Conservation (phyloP, 2,888 invertebrate genomes). For the Morpho deidamia region DNA sequence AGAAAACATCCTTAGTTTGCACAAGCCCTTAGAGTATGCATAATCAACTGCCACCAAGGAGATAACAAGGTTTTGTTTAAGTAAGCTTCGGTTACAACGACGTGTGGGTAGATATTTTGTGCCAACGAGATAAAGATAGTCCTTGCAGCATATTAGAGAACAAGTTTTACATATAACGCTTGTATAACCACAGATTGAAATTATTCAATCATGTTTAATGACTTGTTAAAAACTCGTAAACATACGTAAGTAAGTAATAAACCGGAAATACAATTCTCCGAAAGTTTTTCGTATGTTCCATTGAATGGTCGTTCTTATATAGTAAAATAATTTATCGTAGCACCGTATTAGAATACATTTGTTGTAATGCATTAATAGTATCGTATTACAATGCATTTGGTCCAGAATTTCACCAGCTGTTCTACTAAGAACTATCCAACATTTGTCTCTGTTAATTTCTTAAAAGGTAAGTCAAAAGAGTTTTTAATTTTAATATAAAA, state of each 20-base stretch:
- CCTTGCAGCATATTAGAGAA: background rate
- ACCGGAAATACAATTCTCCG: no score
- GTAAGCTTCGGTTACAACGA: slow-evolving; percentile 11
- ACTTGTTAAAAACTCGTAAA: background rate
- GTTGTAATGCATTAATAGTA: no score
- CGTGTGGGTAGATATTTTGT: slow-evolving; percentile 15
- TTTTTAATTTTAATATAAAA: no score
- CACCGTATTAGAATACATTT: no score
- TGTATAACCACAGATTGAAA: slow-evolving; percentile 1
- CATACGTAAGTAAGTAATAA: background rate
- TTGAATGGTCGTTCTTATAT: no score
- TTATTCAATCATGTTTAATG: slow-evolving; percentile 2
- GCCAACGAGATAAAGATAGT: slow-evolving; percentile 9
- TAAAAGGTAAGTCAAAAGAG: no score
- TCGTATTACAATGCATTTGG: no score
- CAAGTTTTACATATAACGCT: background rate
- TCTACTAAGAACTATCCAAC: no score
- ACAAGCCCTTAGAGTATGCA: slow-evolving; percentile 7
- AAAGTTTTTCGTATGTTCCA: no score
- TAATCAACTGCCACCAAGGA: slow-evolving; percentile 13
- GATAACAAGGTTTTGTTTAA: slow-evolving; percentile 15
- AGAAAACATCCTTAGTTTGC: background rate
- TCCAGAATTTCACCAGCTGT: no score
- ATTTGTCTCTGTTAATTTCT: no score
- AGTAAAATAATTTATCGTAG: no score